A percentile compares a stretch with the other conserved stretches of the same genome.
phyloP scores from a whole-genome alignment of 1,140 invertebrate genomes.

The Anoplolepis gracilipes region DNA sequence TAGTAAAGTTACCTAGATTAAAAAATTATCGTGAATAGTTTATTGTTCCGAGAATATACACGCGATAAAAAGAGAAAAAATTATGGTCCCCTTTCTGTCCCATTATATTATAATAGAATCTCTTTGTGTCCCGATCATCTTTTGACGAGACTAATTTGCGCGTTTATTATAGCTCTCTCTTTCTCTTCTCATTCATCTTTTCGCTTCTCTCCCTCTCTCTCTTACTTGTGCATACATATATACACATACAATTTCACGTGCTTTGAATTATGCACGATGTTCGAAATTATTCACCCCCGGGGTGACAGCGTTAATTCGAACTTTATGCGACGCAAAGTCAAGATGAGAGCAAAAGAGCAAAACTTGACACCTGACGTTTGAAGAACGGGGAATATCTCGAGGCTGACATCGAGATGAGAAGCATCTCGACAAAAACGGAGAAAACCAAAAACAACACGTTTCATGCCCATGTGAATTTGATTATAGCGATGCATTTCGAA shows the following conservation, averaged over 20 bases:
- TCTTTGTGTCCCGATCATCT: constrained; percentile 49
- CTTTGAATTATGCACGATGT: constrained; percentile 56
- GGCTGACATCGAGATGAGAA: constrained; percentile 8
- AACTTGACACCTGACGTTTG: constrained; percentile 45
- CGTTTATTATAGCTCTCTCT: background rate
- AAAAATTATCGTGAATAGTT: background rate
- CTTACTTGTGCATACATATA: background rate
- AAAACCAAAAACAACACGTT: constrained; percentile 11
- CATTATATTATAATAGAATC: constrained; percentile 60
- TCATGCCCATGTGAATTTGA: background rate
- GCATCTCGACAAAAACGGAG: background rate
- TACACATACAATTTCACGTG: constrained; percentile 50
- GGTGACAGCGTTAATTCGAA: constrained; percentile 75
- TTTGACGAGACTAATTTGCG: background rate
- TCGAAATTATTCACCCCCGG: constrained; percentile 52
- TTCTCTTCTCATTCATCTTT: background rate
- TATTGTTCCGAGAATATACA: background rate
- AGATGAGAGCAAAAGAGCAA: constrained; percentile 5
- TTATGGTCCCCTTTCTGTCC: constrained; percentile 39
- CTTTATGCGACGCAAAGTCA: constrained; percentile 26
- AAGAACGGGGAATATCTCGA: background rate
- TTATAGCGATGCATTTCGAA: background rate
- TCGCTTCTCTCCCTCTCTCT: background rate
- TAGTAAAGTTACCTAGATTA: background rate
- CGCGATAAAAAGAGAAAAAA: background rate